Evolutionary conservation across 2,888 invertebrate genomes (phyloP), one percentile per base, ranked within the genome.

Genomic region (Drosophila subsilvestris): DNA sequence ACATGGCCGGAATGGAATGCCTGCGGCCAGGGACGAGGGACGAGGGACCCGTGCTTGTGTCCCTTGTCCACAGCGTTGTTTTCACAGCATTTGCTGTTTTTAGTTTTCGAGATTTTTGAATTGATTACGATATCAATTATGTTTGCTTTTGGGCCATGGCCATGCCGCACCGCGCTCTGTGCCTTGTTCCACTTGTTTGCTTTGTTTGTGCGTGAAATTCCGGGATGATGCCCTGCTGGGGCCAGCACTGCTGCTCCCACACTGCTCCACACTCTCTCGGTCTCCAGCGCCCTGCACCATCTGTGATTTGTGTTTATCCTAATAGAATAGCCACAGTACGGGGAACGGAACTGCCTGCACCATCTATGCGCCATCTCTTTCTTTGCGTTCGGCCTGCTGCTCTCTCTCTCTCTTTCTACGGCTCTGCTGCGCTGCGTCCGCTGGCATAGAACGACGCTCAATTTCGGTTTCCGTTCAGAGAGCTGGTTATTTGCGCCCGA

Each of bases 91-190:
- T 88, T 76, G 85, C 78, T 78, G 87, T 84, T 89, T 83, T 88
- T 82, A 88, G 89, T 85, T 88, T 75, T 78, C 81, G 68, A 88
- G 83, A 89, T 89, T 89, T 89, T 90, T 89, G 89, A 89, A 89
- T 89, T 89, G 89, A 89, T 89, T 89, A 87, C 89, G 89, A 87
- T 89, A 90, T 90, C 89, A 90, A 89, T 90, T 88, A 88, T 89
- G 89, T 88, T 88, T 88, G 89, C 86, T 86, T 73, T 88, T 69
- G 77, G 77, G 85, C 75, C 87, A 84, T 75, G 71, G 81, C 54
- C 61, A 60, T 32, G 37, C 37, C 14, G 14, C 14, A 37, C 14
- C 37, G 6, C 37, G 6, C 56, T 27, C 37, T 57, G 56, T 62
- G 59, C 57, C 48, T 58, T 66, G 63, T 74, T 63, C 60, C 81